These are phyloP conservation scores for Melieria crassipennis DNA, from an alignment of 2,888 invertebrate genomes.

Conservation along the genomic window DNA sequence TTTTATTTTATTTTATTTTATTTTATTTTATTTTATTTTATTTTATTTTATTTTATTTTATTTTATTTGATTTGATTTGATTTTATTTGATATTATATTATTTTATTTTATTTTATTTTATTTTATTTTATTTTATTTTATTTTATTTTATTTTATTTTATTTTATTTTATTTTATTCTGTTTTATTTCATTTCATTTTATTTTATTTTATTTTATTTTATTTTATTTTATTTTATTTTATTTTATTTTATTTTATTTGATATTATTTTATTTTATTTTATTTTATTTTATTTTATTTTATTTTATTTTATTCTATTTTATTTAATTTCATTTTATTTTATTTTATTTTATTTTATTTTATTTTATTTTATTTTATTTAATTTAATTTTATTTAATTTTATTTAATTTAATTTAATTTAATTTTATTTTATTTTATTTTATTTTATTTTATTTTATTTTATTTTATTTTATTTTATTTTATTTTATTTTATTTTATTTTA, in stretches of 20 bases:
- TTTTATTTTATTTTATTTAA: too few relatives aligned
- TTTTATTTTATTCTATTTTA: too few relatives aligned
- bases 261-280: not conserved
- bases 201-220: too few relatives aligned
- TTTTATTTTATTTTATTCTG: not conserved
- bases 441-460: not conserved
- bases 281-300: too few relatives aligned
- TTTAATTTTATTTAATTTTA: constrained; percentile 3
- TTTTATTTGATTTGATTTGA: too few relatives aligned
- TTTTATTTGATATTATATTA: constrained; percentile 1
- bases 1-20: too few relatives aligned
- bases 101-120: constrained; percentile 20
- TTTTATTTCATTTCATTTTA: not conserved
- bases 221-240: not conserved
- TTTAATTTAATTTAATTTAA: constrained; percentile 16
- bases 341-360: too few relatives aligned
- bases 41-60: too few relatives aligned
- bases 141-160: not conserved
- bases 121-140: not conserved
- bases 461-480: not conserved
- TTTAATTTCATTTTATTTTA: too few relatives aligned
- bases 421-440: not conserved
- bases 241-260: not conserved
- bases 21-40: too few relatives aligned
- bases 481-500: not conserved